phyloP scores from a whole-genome alignment of 2,888 invertebrate species.

The Lutraria lutraria region DNA sequence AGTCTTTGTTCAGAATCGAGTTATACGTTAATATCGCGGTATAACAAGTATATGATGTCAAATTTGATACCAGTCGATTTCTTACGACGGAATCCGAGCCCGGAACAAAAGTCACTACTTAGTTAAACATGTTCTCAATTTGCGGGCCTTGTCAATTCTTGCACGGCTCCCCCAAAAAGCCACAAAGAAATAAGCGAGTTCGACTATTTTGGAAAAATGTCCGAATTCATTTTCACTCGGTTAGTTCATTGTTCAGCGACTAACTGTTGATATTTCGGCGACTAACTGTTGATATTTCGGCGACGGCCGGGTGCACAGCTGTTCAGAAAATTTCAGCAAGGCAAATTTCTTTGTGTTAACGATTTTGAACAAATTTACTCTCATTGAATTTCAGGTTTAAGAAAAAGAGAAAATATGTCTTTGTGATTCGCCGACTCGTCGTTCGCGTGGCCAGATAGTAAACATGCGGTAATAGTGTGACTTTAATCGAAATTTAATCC shows the following conservation, averaged over 20 bases:
- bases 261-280: conserved; percentile 42
- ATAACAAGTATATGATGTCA: conserved; percentile 22
- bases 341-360: conserved; percentile 35
- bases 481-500: conserved; percentile 20
- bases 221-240: neutral
- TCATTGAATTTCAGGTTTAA: conserved; percentile 28
- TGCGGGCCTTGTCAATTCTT: conserved; percentile 15
- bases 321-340: conserved; percentile 29
- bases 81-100: conserved; percentile 15
- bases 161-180: neutral
- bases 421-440: neutral
- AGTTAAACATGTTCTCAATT: conserved; percentile 18
- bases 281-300: conserved; percentile 42
- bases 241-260: neutral
- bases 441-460: conserved; percentile 49
- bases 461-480: conserved; percentile 21
- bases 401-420: neutral
- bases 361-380: conserved; percentile 32
- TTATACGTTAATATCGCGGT: neutral
- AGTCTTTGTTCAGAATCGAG: conserved; percentile 26
- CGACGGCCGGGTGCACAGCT: conserved; percentile 38
- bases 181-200: neutral
- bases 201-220: neutral
- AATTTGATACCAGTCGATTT: conserved; percentile 16
- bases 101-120: conserved; percentile 19